Base-by-base conservation (phyloP, 2,797 vertebrate genomes). In the Gambusia yucatana region DNA sequence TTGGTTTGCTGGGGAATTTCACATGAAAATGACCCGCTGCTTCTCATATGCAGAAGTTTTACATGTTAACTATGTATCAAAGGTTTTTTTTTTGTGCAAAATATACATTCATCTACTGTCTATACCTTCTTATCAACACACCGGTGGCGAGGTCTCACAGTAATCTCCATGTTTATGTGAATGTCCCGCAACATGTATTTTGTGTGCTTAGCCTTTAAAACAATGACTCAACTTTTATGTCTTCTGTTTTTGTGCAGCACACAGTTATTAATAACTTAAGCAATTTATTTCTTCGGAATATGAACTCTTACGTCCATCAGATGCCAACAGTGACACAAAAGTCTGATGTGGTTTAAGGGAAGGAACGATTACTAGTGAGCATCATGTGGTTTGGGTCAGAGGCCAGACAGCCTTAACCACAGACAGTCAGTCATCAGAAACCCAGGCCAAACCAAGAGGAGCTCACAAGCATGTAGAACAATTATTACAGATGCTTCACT, bases 281-380 rank as follows among this genome's bases (percentile, higher is more conserved):
- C 22, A 11, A 67, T 41, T 39, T 63, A 3, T 48, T 74, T 30
- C 57, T 75, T 30, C n/a, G 16, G 67, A 36, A 81, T 65, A 61
- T 89, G 50, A 87, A 79, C 82, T 76, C 50, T 20, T 77, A 41
- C 67, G 77, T 86, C 92, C 93, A 86, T 90, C 89, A 95, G 92
- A 92, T 91, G 92, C 91, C 91, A 91, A 92, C 84, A 92, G 86
- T 71, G 84, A 80, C 82, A 73, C 88, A 30, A 47, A 48, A 70
- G 77, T 61, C 63, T n/a, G 25, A 20, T 75, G 67, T 48, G 48
- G 77, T 77, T 25, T 79, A 28, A 80, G 77, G 72, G 82, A 87
- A 83, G 81, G 55, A 83, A 82, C 65, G 81, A 81, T 79, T 70
- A 72, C 70, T 86, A 84, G 92, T 90, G 86, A 92, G 79, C 63